Base-by-base conservation (phyloP, 2,797 vertebrate species). In the Champsocephalus gunnari region DNA sequence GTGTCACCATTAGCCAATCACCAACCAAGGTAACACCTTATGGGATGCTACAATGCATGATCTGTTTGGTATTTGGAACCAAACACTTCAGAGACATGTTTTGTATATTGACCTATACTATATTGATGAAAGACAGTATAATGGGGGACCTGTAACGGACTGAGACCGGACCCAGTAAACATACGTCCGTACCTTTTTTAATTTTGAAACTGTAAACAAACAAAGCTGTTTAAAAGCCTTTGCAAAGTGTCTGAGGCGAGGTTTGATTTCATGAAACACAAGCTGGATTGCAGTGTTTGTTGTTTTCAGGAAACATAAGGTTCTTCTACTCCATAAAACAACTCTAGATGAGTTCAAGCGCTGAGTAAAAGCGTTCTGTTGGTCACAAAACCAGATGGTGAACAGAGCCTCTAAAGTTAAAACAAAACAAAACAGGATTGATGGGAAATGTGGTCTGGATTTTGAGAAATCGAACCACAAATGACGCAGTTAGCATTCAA, bases 401-500 rank as follows among this genome's bases (percentile, higher is more conserved):
- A 75, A 56, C 21, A 71, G 21, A 56, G n/a, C 9, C 9, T 70
- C 49, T 56, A 19, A n/a, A 21, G 16, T 68, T 47, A 54, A 73
- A 75, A 48, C 21, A 19, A 73, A 75, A 73, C 28, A 75, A 66
- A 61, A 59, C 9, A 51, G 24, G 55, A 61, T 75, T 71, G 48
- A 71, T 53, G 44, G 63, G 14, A 71, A 67, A 67, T 72, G 17
- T 60, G 63, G 49, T 75, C 56, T 65, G 41, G 43, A 28, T 62
- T 81, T 73, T 62, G 28, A 71, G 49, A 68, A 82, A 63, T n/a
- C 51, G 49, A 63, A 41, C 66, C n/a, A 51, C 67, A 86, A 79
- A 34, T 54, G 49, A 65, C 72, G 43, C 57, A 59, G 19, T 21
- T 21, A 58, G 12, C 38, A 38, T 64, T 21, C 3, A 6, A 48